Evolutionary conservation across 2,113 vertebrate genomes (phyloP).

Genomic region (Etia nguti): DNA sequence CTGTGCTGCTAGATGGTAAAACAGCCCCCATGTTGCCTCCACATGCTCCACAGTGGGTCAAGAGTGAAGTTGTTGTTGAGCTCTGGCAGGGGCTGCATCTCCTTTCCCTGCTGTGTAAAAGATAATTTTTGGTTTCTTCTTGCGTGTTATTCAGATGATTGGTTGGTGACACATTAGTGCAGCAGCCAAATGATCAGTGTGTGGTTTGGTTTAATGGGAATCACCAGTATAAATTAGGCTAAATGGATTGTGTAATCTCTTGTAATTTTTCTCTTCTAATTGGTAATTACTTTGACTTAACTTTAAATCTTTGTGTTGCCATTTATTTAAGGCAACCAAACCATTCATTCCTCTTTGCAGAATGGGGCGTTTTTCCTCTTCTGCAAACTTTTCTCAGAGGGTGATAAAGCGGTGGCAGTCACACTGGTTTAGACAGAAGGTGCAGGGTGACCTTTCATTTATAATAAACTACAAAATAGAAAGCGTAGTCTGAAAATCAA

Average conservation of each 20-base stretch:
- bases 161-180: neutral
- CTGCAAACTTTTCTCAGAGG: neutral
- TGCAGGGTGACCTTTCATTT: neutral
- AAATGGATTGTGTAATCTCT: neutral
- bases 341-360: neutral
- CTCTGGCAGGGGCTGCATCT: neutral
- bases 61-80: slow-evolving; percentile 38
- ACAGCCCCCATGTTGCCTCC: slow-evolving; percentile 74
- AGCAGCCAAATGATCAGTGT: neutral
- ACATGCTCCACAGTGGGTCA: slow-evolving; percentile 23
- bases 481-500: neutral
- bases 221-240: neutral
- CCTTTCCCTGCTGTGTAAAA: neutral
- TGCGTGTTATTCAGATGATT: neutral
- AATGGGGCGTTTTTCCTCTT: fast-evolving
- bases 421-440: neutral
- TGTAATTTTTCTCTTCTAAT: neutral
- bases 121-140: slow-evolving; percentile 6
- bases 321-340: neutral
- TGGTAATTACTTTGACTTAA: neutral
- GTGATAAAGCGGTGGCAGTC: fast-evolving
- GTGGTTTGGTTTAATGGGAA: neutral
- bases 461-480: neutral
- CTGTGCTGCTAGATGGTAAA: slow-evolving; percentile 76
- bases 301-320: neutral